Evolutionary conservation across 2,797 vertebrate genomes (phyloP), one percentile per base, ranked within the genome.

Genomic region (Cossypha niveicapilla): DNA sequence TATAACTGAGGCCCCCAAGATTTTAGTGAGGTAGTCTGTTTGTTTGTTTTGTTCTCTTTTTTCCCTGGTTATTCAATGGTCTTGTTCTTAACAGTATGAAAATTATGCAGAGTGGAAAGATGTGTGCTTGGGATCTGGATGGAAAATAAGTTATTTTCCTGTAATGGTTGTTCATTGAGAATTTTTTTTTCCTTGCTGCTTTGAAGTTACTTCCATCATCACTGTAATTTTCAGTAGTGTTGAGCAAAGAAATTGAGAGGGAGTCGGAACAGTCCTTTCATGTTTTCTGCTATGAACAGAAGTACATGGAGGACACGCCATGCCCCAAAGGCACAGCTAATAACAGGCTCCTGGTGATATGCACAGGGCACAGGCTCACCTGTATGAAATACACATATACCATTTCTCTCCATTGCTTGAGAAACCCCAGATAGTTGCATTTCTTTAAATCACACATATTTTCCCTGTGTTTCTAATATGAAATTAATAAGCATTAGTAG

Each of bases 201-300:
- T 96, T 96, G 93, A 96, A 95, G 92, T 96, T 89, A 24, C 80
- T 92, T 92, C 87, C 61, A 45, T 95, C 89, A 89, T 87, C 85
- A 77, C 80, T 93, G 71, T 93, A 94, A 96, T 96, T 94, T 94
- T 91, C 96, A 74, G 78, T 89, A 41, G 37, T 62, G 23, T 41
- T 86, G 86, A 82, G 56, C 57, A 77, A 77, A 85, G 93, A 91
- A 75, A 79, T 62, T 34, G 80, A 67, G 81, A 85, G 19, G 51
- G 56, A 82, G 63, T 53, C 6, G 0, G 91, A 77, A 61, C 48
- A 77, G 23, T 79, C 44, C 88, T 96, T 96, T 96, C 84, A 92
- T 91, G 92, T 95, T 91, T 93, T 87, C 47, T 79, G 44, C 84
- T 79, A 30, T 66, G 53, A 79, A 8, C n/a, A 82, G 48, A 66